Conservation (phyloP, 2,888 invertebrate species). For the Chaitophorus viminalis region DNA sequence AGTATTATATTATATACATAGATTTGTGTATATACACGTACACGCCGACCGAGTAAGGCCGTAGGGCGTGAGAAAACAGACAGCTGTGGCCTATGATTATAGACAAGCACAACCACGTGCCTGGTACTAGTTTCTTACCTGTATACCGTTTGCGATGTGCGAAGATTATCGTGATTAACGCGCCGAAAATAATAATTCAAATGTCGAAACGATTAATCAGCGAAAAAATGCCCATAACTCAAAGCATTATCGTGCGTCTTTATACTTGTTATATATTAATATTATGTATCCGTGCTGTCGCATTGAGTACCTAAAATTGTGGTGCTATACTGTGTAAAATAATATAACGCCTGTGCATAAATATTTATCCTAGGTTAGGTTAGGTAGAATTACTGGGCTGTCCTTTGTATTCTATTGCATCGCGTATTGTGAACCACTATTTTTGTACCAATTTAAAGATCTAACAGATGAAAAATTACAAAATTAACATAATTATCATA, state of each 20-base stretch:
- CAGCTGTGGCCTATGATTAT: slow-evolving; percentile 54
- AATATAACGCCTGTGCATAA: too few relatives aligned
- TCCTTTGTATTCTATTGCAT: too few relatives aligned
- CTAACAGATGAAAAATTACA: too few relatives aligned
- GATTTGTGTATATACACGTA: not conserved
- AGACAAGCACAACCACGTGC: slow-evolving; percentile 46
- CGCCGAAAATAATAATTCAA: not conserved
- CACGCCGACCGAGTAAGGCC: slow-evolving; percentile 7
- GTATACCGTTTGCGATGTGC: slow-evolving; percentile 35
- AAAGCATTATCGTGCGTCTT: not conserved
- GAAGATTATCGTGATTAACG: slow-evolving; percentile 56
- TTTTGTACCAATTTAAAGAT: too few relatives aligned
- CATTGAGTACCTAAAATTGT: too few relatives aligned
- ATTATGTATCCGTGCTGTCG: not conserved
- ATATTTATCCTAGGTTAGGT: too few relatives aligned
- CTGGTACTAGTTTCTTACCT: slow-evolving; percentile 40
- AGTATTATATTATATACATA: not conserved
- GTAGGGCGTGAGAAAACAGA: slow-evolving; percentile 55
- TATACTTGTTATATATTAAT: not conserved
- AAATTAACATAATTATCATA: too few relatives aligned
- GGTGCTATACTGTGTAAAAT: too few relatives aligned
- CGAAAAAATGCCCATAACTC: not conserved
- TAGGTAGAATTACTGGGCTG: too few relatives aligned
- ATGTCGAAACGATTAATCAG: not conserved
- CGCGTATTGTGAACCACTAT: too few relatives aligned